Evolutionary conservation across 2,888 invertebrate genomes (phyloP), one percentile per base, ranked within the genome.

Genomic region (Agrochola circellaris): DNA sequence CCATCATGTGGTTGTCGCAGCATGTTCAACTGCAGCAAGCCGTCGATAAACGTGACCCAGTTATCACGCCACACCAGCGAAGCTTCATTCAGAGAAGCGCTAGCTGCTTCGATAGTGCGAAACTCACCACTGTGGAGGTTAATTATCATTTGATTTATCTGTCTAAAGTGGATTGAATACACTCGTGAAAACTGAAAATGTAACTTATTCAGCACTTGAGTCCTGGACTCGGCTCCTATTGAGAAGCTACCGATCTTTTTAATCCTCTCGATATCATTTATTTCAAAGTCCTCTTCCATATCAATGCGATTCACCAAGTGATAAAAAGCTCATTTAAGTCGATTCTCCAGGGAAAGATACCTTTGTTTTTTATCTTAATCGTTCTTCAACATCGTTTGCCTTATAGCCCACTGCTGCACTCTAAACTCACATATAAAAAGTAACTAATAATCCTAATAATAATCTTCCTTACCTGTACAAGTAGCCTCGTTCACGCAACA

Each of bases 31-130:
- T 99, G 99, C 42, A 99, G 94, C 97, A 99, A 97, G 0, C 98
- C 97, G 92, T 99, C 99, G 88, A 99, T 96, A 89, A 98, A 98
- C 7, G 98, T 97, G 0, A 98, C 97, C 98, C 98, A 99, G 92
- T 98, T 98, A 76, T 97, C 97, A 20, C 96, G 95, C 98, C 98
- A 98, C 61, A 92, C 89, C 0, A 97, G 80, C 51, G 87, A 75
- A 3, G 95, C 97, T 48, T 89, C 88, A 1, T 89, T 92, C 20
- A 93, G 69, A 3, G 86, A 75, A 9, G 79, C 45, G 67, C 90
- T 89, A 0, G 85, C 77, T 7, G 75, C 84, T 15, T 83, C 69
- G 20, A 94, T 91, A 58, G 89, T 89, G 2, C 89, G 86, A 81
- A 94, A 94, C 45, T 89, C 85, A 7, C 87, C 91, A 48, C 93